Evolutionary conservation across 1,140 invertebrate genomes (phyloP), one percentile per base, ranked within the genome.

Genomic region (Diachasma alloeum): DNA sequence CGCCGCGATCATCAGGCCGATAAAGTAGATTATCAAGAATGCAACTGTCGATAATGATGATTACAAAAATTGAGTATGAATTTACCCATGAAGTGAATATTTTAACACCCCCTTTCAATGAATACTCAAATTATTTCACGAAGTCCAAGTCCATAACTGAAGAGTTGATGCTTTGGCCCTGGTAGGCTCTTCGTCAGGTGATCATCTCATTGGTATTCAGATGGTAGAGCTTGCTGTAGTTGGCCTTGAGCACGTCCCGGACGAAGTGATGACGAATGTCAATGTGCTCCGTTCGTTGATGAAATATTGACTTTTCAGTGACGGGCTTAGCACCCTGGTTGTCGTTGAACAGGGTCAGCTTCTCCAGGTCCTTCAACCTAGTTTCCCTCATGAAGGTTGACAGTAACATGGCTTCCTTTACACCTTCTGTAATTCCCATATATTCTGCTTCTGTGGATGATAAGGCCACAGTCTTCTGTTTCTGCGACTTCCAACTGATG

Each of bases 381-480:
- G 2, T 9, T 48, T 48, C 44, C 44, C 48, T n/a, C 9, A 15
- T n/a, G n/a, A n/a, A n/a, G n/a, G n/a, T n/a, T n/a, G n/a, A n/a
- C n/a, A n/a, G n/a, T n/a, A n/a, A n/a, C n/a, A n/a, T n/a, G n/a
- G n/a, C 26, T 36, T 48, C 44, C 44, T 72, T n/a, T 6, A 15
- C 26, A 15, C 31, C 72, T 36, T 73, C 72, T 17, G 72, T 22
- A 22, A 73, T 8, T 15, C 24, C 19, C 15, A 73, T 59, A 37
- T 72, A 72, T 44, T 73, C 72, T 3, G 72, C 48, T 26, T 73
- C 31, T 3, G 48, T 73, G 1, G 72, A 73, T 15, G 72, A 73
- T 6, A 36, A 15, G 9, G 72, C 53, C n/a, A 56, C 48, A 10
- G 37, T 63, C 3, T 17, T n/a, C 24, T 73, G 53, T 37, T 56